Evolutionary conservation across 1,140 invertebrate species (phyloP).

Genomic region (Oscheius sp.): DNA sequence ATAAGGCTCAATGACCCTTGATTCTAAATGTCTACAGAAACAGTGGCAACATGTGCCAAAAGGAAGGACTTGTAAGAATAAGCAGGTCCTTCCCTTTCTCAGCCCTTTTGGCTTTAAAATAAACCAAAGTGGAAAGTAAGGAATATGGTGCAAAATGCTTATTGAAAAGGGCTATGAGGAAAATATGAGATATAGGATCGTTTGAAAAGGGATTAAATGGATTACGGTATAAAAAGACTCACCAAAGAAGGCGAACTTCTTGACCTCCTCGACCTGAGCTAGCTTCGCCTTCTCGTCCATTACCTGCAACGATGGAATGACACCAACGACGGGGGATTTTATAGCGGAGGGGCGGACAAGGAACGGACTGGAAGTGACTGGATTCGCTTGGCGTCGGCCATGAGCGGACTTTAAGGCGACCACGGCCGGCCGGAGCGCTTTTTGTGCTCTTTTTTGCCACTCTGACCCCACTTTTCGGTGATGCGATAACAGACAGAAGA

Average conservation of each 20-base stretch:
- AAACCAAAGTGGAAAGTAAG: too few relatives aligned
- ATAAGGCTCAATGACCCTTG: too few relatives aligned
- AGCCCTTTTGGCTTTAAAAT: too few relatives aligned
- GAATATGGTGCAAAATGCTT: too few relatives aligned
- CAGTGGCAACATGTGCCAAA: too few relatives aligned
- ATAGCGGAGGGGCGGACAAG: neutral
- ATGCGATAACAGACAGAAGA: neutral
- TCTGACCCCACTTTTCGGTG: neutral
- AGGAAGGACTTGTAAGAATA: too few relatives aligned
- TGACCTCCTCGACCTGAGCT: constrained; percentile 33
- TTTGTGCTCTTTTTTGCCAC: neutral
- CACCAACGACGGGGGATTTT: neutral
- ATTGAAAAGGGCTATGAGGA: too few relatives aligned
- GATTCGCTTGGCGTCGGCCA: neutral
- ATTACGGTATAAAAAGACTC: neutral
- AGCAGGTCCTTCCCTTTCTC: too few relatives aligned
- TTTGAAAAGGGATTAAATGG: neutral
- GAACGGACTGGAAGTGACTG: neutral
- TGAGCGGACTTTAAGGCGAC: neutral
- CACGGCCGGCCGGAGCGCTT: neutral
- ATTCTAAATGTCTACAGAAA: too few relatives aligned
- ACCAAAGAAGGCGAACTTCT: constrained; percentile 36
- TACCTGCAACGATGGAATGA: neutral
- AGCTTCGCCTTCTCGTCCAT: constrained; percentile 37
- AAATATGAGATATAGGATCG: too few relatives aligned